Conservation (phyloP, 2,888 invertebrate genomes). For the Ethmia dodecea region DNA sequence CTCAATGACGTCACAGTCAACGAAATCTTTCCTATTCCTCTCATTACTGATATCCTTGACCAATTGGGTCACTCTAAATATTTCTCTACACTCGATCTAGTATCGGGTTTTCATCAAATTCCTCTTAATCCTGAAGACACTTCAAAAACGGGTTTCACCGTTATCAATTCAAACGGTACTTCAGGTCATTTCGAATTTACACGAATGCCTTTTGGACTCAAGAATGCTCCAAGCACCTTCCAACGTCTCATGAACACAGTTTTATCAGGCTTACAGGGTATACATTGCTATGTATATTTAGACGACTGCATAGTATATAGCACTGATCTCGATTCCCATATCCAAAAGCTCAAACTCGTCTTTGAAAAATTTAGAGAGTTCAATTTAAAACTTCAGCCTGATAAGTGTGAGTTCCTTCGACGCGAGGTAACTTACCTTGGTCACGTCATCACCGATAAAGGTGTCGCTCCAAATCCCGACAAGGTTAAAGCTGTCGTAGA, state of each 20-base stretch:
- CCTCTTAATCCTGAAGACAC: conserved; percentile 3
- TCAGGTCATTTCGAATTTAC: conserved; percentile 19
- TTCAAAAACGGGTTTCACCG: conserved; percentile 14
- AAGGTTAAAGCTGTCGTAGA: background rate
- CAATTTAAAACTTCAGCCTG: background rate
- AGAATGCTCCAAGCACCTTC: too few relatives aligned
- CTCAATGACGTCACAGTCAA: conserved; percentile 2
- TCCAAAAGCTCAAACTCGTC: background rate
- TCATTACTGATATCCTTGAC: background rate
- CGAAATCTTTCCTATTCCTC: conserved; percentile 13
- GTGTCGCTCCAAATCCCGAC: too few relatives aligned
- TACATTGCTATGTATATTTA: conserved; percentile 23
- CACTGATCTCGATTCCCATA: background rate
- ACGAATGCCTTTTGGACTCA: conserved; percentile 24
- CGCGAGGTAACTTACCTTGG: too few relatives aligned
- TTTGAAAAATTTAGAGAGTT: too few relatives aligned
- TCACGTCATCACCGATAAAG: too few relatives aligned
- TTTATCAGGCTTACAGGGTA: conserved; percentile 22
- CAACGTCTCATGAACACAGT: too few relatives aligned
- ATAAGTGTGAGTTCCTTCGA: too few relatives aligned
- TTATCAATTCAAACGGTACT: too few relatives aligned
- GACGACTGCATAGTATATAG: conserved; percentile 19
- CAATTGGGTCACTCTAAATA: too few relatives aligned
- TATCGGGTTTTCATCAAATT: conserved; percentile 11
- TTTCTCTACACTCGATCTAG: conserved; percentile 20